A percentile compares a stretch with the other conserved stretches of the same genome.
These are phyloP conservation scores for Progne subis DNA, from an alignment of 2,113 vertebrate genomes.

Conservation along the genomic window DNA sequence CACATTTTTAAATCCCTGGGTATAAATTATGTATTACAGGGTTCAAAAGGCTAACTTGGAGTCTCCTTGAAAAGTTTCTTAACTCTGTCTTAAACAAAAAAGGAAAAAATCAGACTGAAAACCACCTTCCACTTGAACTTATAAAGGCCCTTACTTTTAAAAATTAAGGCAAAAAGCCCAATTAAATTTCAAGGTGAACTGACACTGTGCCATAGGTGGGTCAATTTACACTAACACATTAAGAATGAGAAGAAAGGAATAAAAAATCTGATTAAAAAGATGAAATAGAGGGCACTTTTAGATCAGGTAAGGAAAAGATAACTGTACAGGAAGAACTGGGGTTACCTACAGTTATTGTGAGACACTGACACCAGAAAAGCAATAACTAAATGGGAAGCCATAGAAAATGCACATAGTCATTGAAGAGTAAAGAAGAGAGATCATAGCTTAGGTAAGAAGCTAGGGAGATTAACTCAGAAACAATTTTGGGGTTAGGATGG, in stretches of 20 bases:
- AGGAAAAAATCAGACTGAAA: not conserved
- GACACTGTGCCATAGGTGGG: not conserved
- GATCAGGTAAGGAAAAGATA: not conserved
- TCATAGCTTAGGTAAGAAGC: not conserved
- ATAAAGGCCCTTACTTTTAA: not conserved
- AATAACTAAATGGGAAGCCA: not conserved
- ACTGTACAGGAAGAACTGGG: accelerated
- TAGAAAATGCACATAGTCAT: not conserved
- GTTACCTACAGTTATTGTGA: not conserved
- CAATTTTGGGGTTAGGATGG: not conserved
- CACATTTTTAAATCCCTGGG: not conserved
- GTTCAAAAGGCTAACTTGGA: not conserved
- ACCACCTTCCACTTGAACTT: accelerated
- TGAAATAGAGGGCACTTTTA: not conserved
- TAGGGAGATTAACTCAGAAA: not conserved
- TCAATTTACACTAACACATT: not conserved
- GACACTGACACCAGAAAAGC: not conserved
- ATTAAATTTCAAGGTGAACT: not conserved
- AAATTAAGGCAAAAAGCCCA: not conserved
- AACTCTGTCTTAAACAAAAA: not conserved
- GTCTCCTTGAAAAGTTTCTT: not conserved
- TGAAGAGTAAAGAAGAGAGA: not conserved
- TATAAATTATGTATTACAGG: not conserved
- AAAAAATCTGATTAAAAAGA: not conserved
- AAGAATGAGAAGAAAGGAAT: not conserved